Evolutionary conservation across 2,888 invertebrate species (phyloP).

Genomic region (Apeira syringaria): DNA sequence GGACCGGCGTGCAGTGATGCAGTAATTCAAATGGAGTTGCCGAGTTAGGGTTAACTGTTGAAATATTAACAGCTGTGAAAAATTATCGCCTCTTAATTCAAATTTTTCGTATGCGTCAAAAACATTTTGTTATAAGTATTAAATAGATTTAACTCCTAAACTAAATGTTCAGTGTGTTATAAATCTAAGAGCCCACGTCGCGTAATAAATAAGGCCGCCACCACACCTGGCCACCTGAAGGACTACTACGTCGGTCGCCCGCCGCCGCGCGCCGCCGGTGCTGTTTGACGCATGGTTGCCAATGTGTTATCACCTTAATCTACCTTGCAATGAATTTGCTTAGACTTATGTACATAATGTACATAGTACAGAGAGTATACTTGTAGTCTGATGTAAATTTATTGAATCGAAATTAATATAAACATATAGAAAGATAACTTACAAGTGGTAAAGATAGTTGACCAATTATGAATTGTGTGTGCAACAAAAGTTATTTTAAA

Average conservation of each 20-base stretch:
- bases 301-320: slow-evolving; percentile 41
- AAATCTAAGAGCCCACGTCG: slow-evolving; percentile 58
- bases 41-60: slow-evolving; percentile 50
- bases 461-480: too few relatives aligned
- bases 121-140: too few relatives aligned
- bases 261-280: slow-evolving; percentile 38
- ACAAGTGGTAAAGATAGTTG: too few relatives aligned
- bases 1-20: slow-evolving; percentile 41
- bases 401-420: too few relatives aligned
- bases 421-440: too few relatives aligned
- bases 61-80: slow-evolving; percentile 51
- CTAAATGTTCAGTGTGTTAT: slow-evolving; percentile 40
- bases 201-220: slow-evolving; percentile 61
- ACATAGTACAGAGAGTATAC: too few relatives aligned
- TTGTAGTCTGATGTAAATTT: too few relatives aligned
- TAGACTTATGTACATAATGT: too few relatives aligned
- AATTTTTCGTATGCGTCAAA: too few relatives aligned
- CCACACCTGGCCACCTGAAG: slow-evolving; percentile 65
- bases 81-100: slow-evolving; percentile 2
- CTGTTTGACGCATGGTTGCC: slow-evolving; percentile 41
- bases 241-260: slow-evolving; percentile 58
- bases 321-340: slow-evolving; percentile 19
- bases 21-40: slow-evolving; percentile 61
- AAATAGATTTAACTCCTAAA: slow-evolving; percentile 13
- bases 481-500: too few relatives aligned